Evolutionary conservation across 2,797 vertebrate species (phyloP), one percentile per base, ranked within the genome.

Genomic region (Kryptolebias ocellatus): DNA sequence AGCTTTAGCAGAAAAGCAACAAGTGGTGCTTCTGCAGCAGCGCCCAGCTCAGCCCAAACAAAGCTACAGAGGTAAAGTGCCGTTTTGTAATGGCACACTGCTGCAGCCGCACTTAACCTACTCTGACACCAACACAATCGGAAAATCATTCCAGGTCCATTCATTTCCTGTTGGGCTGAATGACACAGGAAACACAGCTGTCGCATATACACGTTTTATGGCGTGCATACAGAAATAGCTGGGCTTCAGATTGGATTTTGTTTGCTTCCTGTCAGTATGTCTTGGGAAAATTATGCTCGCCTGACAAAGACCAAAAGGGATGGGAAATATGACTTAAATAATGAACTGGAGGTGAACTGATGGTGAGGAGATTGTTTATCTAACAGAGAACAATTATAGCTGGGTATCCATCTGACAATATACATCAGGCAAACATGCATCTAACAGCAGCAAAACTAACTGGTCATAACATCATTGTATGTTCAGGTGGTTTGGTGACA

Each of bases 1-100:
- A 61, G 16, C 63, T 71, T 79, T 60, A 70, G 37, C 4, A 61
- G 31, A 39, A 64, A 72, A 20, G 64, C 77, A 77, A 80, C 67
- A 80, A 70, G 70, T 75, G 75, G 49, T 62, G 37, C 67, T 54
- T 72, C 39, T 60, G 58, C 51, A 58, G 53, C 45, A 51, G 53
- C 50, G 60, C 68, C 56, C 9, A 28, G 55, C 34, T 71, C 62
- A 61, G 67, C 54, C 58, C 68, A 61, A 76, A 65, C 58, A 58
- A 58, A 74, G 47, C 72, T 46, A 58, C 34, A 53, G 56, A 54
- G 63, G 45, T 42, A 47, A 61, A 65, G 62, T 45, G 37, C 24
- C 37, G 72, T 65, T 70, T 53, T 62, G 24, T 63, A 51, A 67
- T 15, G 8, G 14, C 61, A 47, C 42, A 20, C 20, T 50, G 65